Percentiles rank a stretch among this genome's conserved stretches.
Conservation (phyloP, 2,888 invertebrate genomes). For the Lasioglossum villosulum region DNA sequence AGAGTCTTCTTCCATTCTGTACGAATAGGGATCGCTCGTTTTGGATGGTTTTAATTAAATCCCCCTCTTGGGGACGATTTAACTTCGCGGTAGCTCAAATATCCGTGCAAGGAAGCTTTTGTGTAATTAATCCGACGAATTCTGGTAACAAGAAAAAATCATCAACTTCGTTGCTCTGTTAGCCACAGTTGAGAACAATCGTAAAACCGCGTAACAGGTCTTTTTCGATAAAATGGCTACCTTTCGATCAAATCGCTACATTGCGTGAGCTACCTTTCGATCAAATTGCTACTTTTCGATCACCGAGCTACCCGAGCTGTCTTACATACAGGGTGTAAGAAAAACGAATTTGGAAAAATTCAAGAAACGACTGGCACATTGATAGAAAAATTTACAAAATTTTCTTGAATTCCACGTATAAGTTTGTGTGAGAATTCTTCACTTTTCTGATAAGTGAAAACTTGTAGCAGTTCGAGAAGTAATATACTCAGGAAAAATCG, state of each 20-base stretch:
- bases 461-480: background rate
- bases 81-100: background rate
- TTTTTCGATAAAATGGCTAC: conserved; percentile 6
- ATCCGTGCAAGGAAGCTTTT: background rate
- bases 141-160: conserved; percentile 10
- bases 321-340: background rate
- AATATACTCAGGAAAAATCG: background rate
- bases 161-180: conserved; percentile 30
- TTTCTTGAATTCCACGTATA: background rate
- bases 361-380: background rate
- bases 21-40: background rate
- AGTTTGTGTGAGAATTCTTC: background rate
- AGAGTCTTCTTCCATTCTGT: background rate
- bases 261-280: background rate
- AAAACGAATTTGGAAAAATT: background rate
- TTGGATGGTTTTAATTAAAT: background rate
- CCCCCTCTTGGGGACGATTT: background rate
- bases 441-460: background rate
- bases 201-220: background rate
- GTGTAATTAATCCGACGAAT: conserved; percentile 12
- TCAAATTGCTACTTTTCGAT: background rate
- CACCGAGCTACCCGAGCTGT: background rate
- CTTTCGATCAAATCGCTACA: background rate
- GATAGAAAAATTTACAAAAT: background rate
- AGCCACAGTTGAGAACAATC: conserved; percentile 2